Conservation (phyloP, 2,113 vertebrate species). For the Forbesichthys papilliferus region DNA sequence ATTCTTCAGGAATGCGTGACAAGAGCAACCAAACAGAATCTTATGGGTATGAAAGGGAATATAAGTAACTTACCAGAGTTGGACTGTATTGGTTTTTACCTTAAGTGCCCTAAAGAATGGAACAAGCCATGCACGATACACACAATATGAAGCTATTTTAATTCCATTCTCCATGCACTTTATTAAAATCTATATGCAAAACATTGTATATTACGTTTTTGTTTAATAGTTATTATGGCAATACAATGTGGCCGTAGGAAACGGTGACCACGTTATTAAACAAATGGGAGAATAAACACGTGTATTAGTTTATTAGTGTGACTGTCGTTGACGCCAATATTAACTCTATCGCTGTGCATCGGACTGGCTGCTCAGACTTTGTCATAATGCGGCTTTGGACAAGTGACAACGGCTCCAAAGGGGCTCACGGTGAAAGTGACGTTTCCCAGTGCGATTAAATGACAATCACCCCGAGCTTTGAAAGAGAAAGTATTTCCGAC, state of each 20-base stretch:
- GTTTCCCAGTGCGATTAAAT: slow-evolving; percentile 22
- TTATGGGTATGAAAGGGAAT: slow-evolving; percentile 8
- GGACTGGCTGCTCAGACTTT: background rate
- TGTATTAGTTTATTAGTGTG: background rate
- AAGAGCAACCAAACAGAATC: slow-evolving; percentile 21
- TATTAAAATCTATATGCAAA: slow-evolving; percentile 83
- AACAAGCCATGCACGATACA: slow-evolving; percentile 57
- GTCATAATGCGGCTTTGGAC: background rate
- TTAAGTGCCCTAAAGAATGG: slow-evolving; percentile 28
- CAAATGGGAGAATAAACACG: background rate
- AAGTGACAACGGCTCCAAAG: slow-evolving; percentile 2
- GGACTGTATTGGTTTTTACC: background rate
- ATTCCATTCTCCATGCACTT: slow-evolving; percentile 91
- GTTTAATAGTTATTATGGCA: slow-evolving; percentile 32
- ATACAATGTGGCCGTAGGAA: slow-evolving; percentile 46
- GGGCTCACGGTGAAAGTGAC: slow-evolving; percentile 9
- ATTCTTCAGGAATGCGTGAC: background rate
- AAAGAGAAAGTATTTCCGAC: slow-evolving; percentile 11
- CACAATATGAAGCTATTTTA: slow-evolving; percentile 75
- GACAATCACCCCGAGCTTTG: slow-evolving; percentile 15
- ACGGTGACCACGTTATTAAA: slow-evolving; percentile 13
- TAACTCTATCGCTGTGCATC: background rate
- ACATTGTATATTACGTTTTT: slow-evolving; percentile 41
- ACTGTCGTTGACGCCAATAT: no score
- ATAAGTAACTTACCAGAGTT: background rate